Evolutionary conservation across 1,140 invertebrate genomes (phyloP).

Genomic region (Ceratosolen fusciceps): DNA sequence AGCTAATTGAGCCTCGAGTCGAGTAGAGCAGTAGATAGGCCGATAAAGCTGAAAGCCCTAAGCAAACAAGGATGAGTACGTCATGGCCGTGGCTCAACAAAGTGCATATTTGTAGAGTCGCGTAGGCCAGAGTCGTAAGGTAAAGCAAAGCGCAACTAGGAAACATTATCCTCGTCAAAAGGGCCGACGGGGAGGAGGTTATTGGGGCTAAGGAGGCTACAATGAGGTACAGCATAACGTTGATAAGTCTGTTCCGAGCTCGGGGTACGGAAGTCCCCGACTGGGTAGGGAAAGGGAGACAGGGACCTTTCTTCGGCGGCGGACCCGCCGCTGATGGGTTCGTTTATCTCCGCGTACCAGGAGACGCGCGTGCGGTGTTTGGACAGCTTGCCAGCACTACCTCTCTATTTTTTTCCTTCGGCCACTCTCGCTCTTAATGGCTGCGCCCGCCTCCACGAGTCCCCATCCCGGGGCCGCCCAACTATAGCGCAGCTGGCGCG

Average conservation of each 20-base stretch:
- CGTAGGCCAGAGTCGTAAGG: not conserved
- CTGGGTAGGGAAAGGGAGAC: not conserved
- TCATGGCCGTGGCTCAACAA: not conserved
- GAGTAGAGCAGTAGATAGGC: no score
- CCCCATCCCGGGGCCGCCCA: no score
- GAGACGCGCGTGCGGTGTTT: constrained; percentile 22
- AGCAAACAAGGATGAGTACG: not conserved
- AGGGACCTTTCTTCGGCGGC: not conserved
- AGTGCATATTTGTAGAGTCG: not conserved
- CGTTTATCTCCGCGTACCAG: not conserved
- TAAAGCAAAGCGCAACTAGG: not conserved
- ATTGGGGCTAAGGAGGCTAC: no score
- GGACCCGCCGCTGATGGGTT: not conserved
- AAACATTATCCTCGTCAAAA: constrained; percentile 9
- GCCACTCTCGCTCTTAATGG: not conserved
- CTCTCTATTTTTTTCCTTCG: not conserved
- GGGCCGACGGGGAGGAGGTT: no score
- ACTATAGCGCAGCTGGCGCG: no score
- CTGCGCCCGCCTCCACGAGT: no score
- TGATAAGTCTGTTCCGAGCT: not conserved
- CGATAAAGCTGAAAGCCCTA: not conserved
- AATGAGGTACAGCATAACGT: constrained; percentile 3
- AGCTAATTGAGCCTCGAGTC: not conserved
- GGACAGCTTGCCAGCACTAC: constrained; percentile 47
- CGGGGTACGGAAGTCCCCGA: constrained; percentile 12